Evolutionary conservation across 2,113 vertebrate species (phyloP), one percentile per base, ranked within the genome.

Genomic region (Labeo rohita): DNA sequence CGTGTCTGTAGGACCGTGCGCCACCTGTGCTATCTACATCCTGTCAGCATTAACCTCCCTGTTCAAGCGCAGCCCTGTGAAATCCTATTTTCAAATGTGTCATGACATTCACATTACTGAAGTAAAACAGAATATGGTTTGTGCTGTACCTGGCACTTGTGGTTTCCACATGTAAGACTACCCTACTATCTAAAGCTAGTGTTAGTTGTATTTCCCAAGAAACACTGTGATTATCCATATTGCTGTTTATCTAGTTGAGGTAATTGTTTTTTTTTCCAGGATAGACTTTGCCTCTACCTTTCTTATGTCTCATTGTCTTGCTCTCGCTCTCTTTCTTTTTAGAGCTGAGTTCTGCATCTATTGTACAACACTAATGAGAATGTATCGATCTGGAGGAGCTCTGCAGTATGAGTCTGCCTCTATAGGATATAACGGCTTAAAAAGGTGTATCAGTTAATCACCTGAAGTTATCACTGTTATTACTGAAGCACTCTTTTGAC

Each of bases 391-490:
- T 54, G 86, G 87, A 92, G 89, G 86, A 93, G 91, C 89, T 87
- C 76, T 80, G 66, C 90, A 93, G 91, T 92, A 91, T 88, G 89
- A 92, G 91, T 92, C 83, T 85, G 86, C 89, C 90, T 89, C 92
- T 88, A 86, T 91, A 87, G 92, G 92, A 93, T 93, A 93, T 92
- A 91, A 91, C 89, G 91, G 90, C 87, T 89, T 92, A 90, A 86
- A 90, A 92, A 87, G 87, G 90, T 93, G 84, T 91, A 92, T 92
- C 89, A 83, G 93, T 94, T 88, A 92, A 95, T 94, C 90, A 94
- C 85, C 90, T 89, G 85, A 75, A 86, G 63, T 89, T 45, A 13
- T 81, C 72, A 80, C 90, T 87, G 89, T 91, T 92, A 86, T 82
- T 56, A 76, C 77, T 65, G 49, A 87, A n/a, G 2, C 70, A 23